phyloP scores from a whole-genome alignment of 2,888 invertebrate genomes.

The Tenodera sinensis region DNA sequence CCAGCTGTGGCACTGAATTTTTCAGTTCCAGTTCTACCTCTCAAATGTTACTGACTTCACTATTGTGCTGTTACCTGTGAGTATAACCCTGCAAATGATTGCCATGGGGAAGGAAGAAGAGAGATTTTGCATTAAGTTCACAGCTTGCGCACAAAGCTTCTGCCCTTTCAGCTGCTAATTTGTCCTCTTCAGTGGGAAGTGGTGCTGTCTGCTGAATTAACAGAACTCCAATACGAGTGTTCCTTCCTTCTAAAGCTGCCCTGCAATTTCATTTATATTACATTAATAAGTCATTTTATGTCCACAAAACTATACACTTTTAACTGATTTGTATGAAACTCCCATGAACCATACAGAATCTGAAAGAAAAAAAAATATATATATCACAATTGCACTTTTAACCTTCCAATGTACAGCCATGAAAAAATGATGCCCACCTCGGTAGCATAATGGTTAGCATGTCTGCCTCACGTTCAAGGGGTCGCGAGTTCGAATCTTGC shows the following conservation, averaged over 20 bases:
- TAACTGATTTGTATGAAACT: too few relatives aligned
- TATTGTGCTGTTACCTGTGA: slow-evolving; percentile 54
- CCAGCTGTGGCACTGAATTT: too few relatives aligned
- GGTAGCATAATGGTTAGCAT: too few relatives aligned
- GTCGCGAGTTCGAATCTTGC: too few relatives aligned
- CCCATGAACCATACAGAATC: not conserved
- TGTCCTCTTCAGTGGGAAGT: slow-evolving; percentile 75
- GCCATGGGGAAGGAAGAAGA: slow-evolving; percentile 88
- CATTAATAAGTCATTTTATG: too few relatives aligned
- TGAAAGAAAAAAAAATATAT: not conserved
- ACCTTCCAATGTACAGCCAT: too few relatives aligned
- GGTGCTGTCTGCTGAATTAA: slow-evolving; percentile 83
- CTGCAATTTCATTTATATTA: slow-evolving; percentile 42
- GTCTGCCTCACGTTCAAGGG: too few relatives aligned
- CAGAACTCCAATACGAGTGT: slow-evolving; percentile 79
- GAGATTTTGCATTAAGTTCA: slow-evolving; percentile 84
- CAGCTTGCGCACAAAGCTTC: slow-evolving; percentile 87
- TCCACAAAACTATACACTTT: too few relatives aligned
- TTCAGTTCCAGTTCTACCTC: too few relatives aligned
- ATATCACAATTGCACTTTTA: not conserved
- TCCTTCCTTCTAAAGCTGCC: slow-evolving; percentile 67
- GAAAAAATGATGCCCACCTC: too few relatives aligned
- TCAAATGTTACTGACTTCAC: too few relatives aligned
- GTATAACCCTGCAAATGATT: slow-evolving; percentile 77
- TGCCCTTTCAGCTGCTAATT: slow-evolving; percentile 84